Evolutionary conservation across 35 echinoderm and acorn worm species (phyloP), one percentile per base, ranked within the genome.

Genomic region (Lytechinus variegatus): DNA sequence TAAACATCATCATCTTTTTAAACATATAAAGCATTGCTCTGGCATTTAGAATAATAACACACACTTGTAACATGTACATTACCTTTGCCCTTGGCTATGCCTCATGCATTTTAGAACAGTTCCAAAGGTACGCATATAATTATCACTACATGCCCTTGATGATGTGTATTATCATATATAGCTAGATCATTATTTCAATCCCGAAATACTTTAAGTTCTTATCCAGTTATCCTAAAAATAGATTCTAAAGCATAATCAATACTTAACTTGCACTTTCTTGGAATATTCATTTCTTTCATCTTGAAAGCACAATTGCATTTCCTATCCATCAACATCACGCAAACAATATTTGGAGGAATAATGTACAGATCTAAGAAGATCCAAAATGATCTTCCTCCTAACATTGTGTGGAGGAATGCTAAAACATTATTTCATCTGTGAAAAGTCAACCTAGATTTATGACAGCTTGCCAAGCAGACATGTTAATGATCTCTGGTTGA

Each of bases 401-500:
- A 58, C 56, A 44, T 58, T 21, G 61, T 21, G 33, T 44, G 33
- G 14, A 21, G 61, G 24, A 71, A 71, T 71, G 14, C 61, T 71
- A 5, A 44, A 16, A 71, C 19, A 71, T 71, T 44, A 44, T 44
- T 44, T 71, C 24, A 71, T 71, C 61, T 71, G 66, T 24, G 66
- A 79, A 79, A 24, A 79, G 21, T 79, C 66, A 79, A 79, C 66
- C 66, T 79, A 79, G 66, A 79, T 79, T 79, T 79, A 79, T 79
- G 66, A 79, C 66, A 79, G 66, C 66, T 79, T 79, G 66, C 66
- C 66, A 79, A 16, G 66, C 66, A 79, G 66, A 79, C 66, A 79
- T 19, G 66, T 16, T 79, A 79, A 79, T 79, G 66, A 79, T 79
- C 66, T 24, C 66, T 79, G 66, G 66, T 79, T 79, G 66, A 79